phyloP scores from a whole-genome alignment of 2,113 vertebrate genomes.

The Riparia riparia region DNA sequence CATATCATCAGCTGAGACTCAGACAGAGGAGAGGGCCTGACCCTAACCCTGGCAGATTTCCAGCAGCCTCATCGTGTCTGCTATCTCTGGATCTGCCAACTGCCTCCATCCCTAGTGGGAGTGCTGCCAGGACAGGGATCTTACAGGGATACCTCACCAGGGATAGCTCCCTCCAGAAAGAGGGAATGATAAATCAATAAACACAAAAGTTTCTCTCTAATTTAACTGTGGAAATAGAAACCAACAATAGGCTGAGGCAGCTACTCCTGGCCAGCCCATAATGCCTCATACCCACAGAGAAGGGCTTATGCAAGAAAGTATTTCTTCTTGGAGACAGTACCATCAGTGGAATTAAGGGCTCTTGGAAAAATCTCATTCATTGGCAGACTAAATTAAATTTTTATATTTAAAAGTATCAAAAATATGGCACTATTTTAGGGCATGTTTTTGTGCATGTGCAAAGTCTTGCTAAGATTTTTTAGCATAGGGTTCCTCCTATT shows the following conservation, averaged over 20 bases:
- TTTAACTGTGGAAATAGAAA: background rate
- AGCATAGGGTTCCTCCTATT: background rate
- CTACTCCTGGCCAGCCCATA: background rate
- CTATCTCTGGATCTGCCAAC: background rate
- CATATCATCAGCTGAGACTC: background rate
- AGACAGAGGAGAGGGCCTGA: background rate
- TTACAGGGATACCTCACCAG: background rate
- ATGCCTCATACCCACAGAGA: background rate
- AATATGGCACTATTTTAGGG: background rate
- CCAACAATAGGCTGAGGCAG: background rate
- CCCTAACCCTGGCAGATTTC: background rate
- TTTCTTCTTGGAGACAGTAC: background rate
- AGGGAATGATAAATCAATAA: background rate
- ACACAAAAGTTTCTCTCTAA: background rate
- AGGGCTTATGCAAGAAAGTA: background rate
- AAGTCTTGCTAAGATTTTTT: background rate
- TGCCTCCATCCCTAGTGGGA: background rate
- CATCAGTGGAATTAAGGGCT: background rate
- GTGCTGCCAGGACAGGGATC: background rate
- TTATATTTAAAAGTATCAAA: background rate
- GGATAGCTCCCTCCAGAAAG: background rate
- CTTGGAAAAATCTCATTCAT: background rate
- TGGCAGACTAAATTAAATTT: background rate
- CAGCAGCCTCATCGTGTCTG: background rate
- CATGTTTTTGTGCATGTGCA: rapidly evolving